Evolutionary conservation across 2,888 invertebrate species (phyloP), one percentile per base, ranked within the genome.

Genomic region (Papilio elwesi): DNA sequence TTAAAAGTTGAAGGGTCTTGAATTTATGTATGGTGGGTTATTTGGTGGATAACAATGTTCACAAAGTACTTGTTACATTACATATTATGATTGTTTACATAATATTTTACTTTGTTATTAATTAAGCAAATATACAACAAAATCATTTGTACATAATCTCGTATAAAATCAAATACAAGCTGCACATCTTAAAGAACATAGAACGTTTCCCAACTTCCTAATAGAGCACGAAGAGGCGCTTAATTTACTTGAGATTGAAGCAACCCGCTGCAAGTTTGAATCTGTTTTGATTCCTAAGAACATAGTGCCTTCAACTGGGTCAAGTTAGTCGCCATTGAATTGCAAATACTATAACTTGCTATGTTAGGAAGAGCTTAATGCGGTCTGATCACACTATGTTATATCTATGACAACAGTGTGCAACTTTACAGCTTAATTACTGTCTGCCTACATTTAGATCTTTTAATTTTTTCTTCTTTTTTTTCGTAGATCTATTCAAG

Each of bases 231-330:
- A 73, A 73, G 64, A 57, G 73, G 64, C 57, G 73, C 73, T 73
- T 69, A 73, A 73, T 73, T 73, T 68, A 68, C 68, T 49, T 43
- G 64, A 69, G 68, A 73, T 73, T 65, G 73, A 55, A 73, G 73
- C 68, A 73, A 68, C 53, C 62, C 26, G 62, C 57, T 68, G 73
- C 68, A 73, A 73, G 51, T 73, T 73, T 64, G 55, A 68, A 73
- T 73, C 68, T 65, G 73, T 73, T 69, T 69, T 73, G 73, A 73
- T 68, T 73, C 73, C 73, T 73, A 69, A 73, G 73, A 73, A 73
- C 73, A 69, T 64, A 64, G 71, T 15, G n/a, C 51, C 16, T 70
- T 51, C 51, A 73, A 73, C 68, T 69, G 49, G 73, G 73, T 73
- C 68, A 73, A 73, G 68, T 69, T 59, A 69, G 73, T 57, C 65